Conservation (phyloP, 2,113 vertebrate species). For the Collichthys lucidus region DNA sequence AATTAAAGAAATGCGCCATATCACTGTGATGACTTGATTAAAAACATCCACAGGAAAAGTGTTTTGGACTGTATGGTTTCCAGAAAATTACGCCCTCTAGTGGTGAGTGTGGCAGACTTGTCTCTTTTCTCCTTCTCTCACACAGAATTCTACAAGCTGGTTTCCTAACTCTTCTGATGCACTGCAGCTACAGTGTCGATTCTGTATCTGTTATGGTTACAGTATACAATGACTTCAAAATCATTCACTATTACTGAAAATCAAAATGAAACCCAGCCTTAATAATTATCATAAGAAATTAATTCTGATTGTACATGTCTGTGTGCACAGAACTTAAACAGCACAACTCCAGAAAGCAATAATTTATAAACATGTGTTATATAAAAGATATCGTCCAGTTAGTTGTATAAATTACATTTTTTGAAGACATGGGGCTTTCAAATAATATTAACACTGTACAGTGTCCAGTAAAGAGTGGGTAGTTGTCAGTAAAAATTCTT, state of each 20-base stretch:
- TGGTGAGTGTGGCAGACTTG: slow-evolving; percentile 50
- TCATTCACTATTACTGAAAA: slow-evolving; percentile 27
- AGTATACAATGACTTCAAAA: slow-evolving; percentile 43
- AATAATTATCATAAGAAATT: slow-evolving; percentile 35
- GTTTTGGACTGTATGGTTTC: background rate
- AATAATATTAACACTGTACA: slow-evolving; percentile 80
- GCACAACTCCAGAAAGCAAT: slow-evolving; percentile 91
- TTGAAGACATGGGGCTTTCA: slow-evolving; percentile 68
- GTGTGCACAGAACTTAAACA: slow-evolving; percentile 90
- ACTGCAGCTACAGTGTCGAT: background rate
- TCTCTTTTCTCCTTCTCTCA: slow-evolving; percentile 18
- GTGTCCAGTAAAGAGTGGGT: slow-evolving; percentile 56
- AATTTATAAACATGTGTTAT: slow-evolving; percentile 93
- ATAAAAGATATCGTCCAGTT: slow-evolving; percentile 94
- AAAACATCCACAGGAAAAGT: slow-evolving; percentile 8
- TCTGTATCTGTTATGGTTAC: slow-evolving; percentile 21
- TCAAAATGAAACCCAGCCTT: slow-evolving; percentile 46
- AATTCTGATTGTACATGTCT: slow-evolving; percentile 88
- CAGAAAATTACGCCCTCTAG: slow-evolving; percentile 62
- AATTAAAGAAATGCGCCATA: slow-evolving; percentile 38
- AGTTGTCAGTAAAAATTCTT: slow-evolving; percentile 75
- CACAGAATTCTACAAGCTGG: background rate
- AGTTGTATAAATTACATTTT: slow-evolving; percentile 90
- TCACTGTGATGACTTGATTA: slow-evolving; percentile 28
- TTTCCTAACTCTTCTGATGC: background rate